Base-by-base conservation (phyloP, 2,797 vertebrate species). In the Rhynchotus rufescens region DNA sequence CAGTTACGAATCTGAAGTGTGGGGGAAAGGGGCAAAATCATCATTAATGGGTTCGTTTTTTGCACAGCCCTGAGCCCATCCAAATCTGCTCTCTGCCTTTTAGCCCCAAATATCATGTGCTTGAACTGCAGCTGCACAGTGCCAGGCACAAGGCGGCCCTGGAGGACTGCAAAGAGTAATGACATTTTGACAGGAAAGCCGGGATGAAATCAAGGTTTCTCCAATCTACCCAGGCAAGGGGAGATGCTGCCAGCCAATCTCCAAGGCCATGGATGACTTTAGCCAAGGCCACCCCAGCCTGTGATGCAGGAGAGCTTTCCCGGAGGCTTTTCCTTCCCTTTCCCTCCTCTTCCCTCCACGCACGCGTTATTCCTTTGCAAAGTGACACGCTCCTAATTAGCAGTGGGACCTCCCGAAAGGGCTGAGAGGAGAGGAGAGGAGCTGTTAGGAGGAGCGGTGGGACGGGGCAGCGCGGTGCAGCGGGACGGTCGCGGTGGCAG, bases 381-480 rank as follows among this genome's bases (percentile, higher is more conserved):
- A 91, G 88, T 3, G 51, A 91, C 95, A 92, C 7, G 2, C 51
- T 92, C 79, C 93, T 90, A 97, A 95, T 96, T 96, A 97, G 94
- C 21, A 26, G 44, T 1, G 34, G 90, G 85, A 87, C 60, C 92
- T 88, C 86, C 87, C 9, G 9, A 84, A 89, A 77, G 5, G 15
- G 44, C 66, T 59, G 86, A 88, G 44, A 83, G 91, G 79, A 88
- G 44, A 83, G 91, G 79, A 47, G 9, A 14, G 78, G n/a, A 36
- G 84, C 34, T 65, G 20, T 67, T 52, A 62, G 40, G 66, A 36
- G 25, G 20, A 65, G 16, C 65, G 25, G 6, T 0, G 0, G 32
- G 14, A 30, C 23, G 23, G 68, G 47, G 21, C 54, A 61, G 47
- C 22, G 22, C 22, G 32, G 15, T 47, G 66, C 1, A 0, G 51